phyloP scores from a whole-genome alignment of 2,797 vertebrate species.

The Sphenodon punctatus region DNA sequence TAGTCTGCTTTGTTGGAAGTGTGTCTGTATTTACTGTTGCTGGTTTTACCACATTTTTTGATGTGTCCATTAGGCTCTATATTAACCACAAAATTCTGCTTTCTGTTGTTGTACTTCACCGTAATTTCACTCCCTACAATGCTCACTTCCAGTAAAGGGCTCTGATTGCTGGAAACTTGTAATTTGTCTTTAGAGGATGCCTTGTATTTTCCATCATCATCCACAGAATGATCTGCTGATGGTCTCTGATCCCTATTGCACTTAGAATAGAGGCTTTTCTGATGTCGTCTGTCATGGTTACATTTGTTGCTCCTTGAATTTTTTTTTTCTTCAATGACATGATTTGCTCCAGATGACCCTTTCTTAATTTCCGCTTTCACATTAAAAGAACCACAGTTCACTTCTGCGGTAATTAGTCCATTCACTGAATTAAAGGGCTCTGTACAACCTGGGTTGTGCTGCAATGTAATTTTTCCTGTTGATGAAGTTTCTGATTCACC shows the following conservation, averaged over 20 bases:
- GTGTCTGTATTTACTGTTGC: background rate
- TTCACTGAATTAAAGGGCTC: slow-evolving; percentile 9
- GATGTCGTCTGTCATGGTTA: slow-evolving; percentile 30
- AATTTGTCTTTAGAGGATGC: slow-evolving; percentile 5
- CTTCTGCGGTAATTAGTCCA: slow-evolving; percentile 72
- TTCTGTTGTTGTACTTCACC: slow-evolving; percentile 55
- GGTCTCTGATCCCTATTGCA: background rate
- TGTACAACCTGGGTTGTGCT: slow-evolving; percentile 37
- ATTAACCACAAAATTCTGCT: slow-evolving; percentile 60
- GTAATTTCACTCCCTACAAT: slow-evolving; percentile 68
- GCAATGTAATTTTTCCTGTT: slow-evolving; percentile 63
- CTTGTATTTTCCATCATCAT: background rate
- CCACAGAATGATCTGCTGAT: background rate
- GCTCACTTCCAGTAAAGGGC: slow-evolving; percentile 67
- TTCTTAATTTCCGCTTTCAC: slow-evolving; percentile 82
- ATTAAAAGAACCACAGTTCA: slow-evolving; percentile 68
- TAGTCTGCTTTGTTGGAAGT: slow-evolving; percentile 51
- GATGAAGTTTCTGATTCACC: slow-evolving; percentile 60
- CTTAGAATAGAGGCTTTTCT: slow-evolving; percentile 33
- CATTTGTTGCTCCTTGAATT: slow-evolving; percentile 34
- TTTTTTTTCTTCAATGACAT: slow-evolving; percentile 62
- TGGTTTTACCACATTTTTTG: background rate
- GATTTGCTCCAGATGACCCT: slow-evolving; percentile 54
- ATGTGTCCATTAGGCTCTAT: slow-evolving; percentile 49
- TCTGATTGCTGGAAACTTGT: slow-evolving; percentile 29